Percentiles rank a stretch among this genome's conserved stretches.
phyloP scores from a whole-genome alignment of 2,797 vertebrate genomes.

The Onychomys torridus region DNA sequence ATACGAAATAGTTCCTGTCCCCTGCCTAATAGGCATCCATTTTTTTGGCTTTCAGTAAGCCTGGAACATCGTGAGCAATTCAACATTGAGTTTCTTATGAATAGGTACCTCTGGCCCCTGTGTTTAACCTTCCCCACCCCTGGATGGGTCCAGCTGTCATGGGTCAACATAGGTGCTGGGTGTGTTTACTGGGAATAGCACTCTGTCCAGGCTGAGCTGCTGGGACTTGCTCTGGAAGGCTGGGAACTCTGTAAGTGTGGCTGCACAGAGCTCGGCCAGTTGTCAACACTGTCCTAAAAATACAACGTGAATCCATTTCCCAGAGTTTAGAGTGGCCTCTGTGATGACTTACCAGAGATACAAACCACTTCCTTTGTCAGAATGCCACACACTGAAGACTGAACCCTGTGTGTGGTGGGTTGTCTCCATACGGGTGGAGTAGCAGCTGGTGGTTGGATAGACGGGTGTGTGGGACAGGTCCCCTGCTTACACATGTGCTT shows the following conservation, averaged over 20 bases:
- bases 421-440: fast-evolving
- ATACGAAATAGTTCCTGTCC: constrained; percentile 33
- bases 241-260: neutral
- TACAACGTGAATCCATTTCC: constrained; percentile 66
- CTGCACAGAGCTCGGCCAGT: neutral
- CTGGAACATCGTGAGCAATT: neutral
- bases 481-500: neutral
- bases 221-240: neutral
- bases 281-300: constrained; percentile 64
- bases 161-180: neutral
- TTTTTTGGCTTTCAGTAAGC: neutral
- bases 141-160: neutral
- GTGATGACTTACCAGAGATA: constrained; percentile 68
- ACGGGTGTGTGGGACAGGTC: neutral
- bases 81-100: neutral
- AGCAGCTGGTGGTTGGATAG: neutral
- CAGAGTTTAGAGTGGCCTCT: constrained; percentile 57
- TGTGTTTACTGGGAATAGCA: neutral
- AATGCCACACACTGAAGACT: constrained; percentile 4
- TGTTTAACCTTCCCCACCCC: neutral
- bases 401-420: neutral
- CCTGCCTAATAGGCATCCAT: neutral
- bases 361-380: constrained; percentile 75
- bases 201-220: neutral
- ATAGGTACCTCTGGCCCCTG: neutral